Conservation (phyloP, 2,888 invertebrate genomes). For the Hemithea aestivaria region DNA sequence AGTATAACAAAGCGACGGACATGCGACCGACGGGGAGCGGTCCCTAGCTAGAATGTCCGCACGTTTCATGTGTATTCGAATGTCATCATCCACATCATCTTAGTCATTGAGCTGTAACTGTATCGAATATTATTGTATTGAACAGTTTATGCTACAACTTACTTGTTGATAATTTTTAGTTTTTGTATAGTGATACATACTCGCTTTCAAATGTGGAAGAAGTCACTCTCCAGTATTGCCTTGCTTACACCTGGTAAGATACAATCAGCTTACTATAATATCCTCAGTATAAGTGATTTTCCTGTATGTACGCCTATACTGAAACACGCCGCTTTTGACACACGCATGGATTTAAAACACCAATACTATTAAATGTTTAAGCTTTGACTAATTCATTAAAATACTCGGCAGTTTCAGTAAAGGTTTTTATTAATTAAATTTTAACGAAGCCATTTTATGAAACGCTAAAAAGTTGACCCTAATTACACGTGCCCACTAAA, state of each 20-base stretch:
- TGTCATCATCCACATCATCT: slow-evolving; percentile 64
- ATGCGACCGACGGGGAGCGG: slow-evolving; percentile 15
- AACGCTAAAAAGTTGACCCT: slow-evolving; percentile 59
- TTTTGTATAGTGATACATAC: slow-evolving; percentile 76
- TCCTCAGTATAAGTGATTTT: slow-evolving; percentile 74
- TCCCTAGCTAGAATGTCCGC: slow-evolving; percentile 33
- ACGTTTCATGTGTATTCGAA: slow-evolving; percentile 49
- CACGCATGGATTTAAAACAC: slow-evolving; percentile 42
- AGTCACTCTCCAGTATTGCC: slow-evolving; percentile 78
- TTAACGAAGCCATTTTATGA: slow-evolving; percentile 66
- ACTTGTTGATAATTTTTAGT: slow-evolving; percentile 74
- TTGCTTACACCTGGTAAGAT: slow-evolving; percentile 79
- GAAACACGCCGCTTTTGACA: slow-evolving; percentile 59
- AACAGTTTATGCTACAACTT: slow-evolving; percentile 75
- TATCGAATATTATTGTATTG: slow-evolving; percentile 62
- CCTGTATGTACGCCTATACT: slow-evolving; percentile 63
- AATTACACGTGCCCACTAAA: slow-evolving; percentile 6
- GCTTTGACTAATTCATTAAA: slow-evolving; percentile 38
- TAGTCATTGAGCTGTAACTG: slow-evolving; percentile 73
- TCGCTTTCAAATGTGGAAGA: slow-evolving; percentile 79
- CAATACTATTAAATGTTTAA: slow-evolving; percentile 32
- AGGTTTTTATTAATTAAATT: slow-evolving; percentile 57
- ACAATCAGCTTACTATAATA: slow-evolving; percentile 77
- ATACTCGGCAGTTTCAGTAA: slow-evolving; percentile 63
- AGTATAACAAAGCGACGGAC: slow-evolving; percentile 11